Percentiles rank a stretch among this genome's conserved stretches.
phyloP scores from a whole-genome alignment of 2,797 vertebrate genomes.

The Poeciliopsis paucimaculata region DNA sequence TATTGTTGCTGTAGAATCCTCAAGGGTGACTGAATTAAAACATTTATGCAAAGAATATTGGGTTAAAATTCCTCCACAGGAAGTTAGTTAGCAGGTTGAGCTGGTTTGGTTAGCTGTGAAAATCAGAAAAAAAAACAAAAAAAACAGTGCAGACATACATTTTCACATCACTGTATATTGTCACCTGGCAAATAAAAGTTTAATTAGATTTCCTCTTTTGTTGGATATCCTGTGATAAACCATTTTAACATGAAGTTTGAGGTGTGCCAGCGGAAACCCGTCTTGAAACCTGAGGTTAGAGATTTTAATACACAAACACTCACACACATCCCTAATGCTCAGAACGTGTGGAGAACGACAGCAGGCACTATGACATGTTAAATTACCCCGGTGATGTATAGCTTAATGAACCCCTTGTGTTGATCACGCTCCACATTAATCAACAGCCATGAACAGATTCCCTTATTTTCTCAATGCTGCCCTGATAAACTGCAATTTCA shows the following conservation, averaged over 20 bases:
- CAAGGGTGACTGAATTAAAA: background rate
- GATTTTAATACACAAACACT: slow-evolving; percentile 36
- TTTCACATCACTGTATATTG: background rate
- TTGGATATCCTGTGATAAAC: slow-evolving; percentile 25
- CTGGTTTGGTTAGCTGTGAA: background rate
- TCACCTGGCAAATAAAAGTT: background rate
- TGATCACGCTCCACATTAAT: slow-evolving; percentile 99
- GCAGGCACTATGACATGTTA: slow-evolving; percentile 98
- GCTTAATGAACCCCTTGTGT: slow-evolving; percentile 99
- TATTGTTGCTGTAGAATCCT: background rate
- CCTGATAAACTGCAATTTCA: slow-evolving; percentile 99
- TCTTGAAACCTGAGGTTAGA: slow-evolving; percentile 44
- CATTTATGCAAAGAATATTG: background rate
- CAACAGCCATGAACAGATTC: slow-evolving; percentile 98
- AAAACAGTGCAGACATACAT: no score
- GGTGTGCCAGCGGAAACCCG: slow-evolving; percentile 7
- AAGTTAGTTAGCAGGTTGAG: background rate
- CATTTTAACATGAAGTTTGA: slow-evolving; percentile 19
- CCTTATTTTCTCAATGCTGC: slow-evolving; percentile 99
- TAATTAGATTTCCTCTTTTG: slow-evolving; percentile 10
- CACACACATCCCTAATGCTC: slow-evolving; percentile 34
- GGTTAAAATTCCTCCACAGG: background rate
- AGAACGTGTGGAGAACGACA: slow-evolving; percentile 80
- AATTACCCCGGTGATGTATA: slow-evolving; percentile 99
- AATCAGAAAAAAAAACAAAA: background rate